phyloP scores from a whole-genome alignment of 2,888 invertebrate genomes.

The Thymelicus sylvestris region DNA sequence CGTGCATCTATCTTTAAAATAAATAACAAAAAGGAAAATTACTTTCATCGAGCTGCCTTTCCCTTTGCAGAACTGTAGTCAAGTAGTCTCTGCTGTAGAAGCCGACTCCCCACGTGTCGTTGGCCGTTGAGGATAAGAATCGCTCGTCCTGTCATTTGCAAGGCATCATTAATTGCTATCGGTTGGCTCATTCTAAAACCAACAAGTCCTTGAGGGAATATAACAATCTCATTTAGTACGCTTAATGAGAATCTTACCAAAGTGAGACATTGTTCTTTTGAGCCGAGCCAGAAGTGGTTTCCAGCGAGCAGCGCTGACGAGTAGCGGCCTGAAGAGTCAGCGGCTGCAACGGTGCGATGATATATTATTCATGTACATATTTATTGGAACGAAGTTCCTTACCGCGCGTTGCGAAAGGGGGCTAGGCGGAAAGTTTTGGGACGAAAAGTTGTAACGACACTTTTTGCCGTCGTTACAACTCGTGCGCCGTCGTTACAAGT shows the following conservation, averaged over 20 bases:
- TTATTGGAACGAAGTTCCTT: too few species aligned
- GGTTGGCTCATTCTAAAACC: too few species aligned
- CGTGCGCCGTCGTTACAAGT: too few species aligned
- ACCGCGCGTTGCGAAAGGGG: too few species aligned
- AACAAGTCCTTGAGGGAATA: too few species aligned
- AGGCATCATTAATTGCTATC: not conserved
- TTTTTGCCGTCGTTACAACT: too few species aligned
- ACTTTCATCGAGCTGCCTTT: conserved; percentile 62
- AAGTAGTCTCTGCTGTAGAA: conserved; percentile 56
- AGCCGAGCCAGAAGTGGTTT: conserved; percentile 77
- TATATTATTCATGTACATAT: too few species aligned
- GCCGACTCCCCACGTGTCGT: conserved; percentile 53
- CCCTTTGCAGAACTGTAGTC: conserved; percentile 52
- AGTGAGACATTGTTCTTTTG: conserved; percentile 67
- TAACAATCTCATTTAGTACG: too few species aligned
- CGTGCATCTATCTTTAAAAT: not conserved
- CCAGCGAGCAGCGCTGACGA: conserved; percentile 71
- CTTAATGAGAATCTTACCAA: conserved; percentile 55
- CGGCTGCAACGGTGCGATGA: conserved; percentile 51
- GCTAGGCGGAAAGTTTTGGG: too few species aligned
- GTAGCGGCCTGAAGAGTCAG: conserved; percentile 77
- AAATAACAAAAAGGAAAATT: conserved; percentile 37
- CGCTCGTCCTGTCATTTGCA: conserved; percentile 55
- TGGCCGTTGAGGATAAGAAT: conserved; percentile 50
- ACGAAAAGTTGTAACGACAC: too few species aligned